Evolutionary conservation across 2,888 invertebrate genomes (phyloP), one percentile per base, ranked within the genome.

Genomic region (Polydrusus cervinus): DNA sequence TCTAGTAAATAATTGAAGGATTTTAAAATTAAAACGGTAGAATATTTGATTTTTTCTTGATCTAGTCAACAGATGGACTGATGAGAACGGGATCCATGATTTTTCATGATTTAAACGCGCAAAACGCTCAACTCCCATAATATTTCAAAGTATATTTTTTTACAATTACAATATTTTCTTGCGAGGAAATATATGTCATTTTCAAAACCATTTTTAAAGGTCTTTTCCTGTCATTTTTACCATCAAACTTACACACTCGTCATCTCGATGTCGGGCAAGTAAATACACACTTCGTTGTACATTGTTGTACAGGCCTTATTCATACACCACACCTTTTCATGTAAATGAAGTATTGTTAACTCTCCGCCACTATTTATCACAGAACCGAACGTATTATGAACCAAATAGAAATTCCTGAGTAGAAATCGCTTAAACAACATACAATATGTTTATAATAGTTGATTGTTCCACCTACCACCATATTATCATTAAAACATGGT

Each of bases 381-480:
- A 64, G 47, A 74, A 67, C 61, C 67, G 62, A 69, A 34, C 55
- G 55, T 34, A 55, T 30, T 55, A 55, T 55, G 34, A 34, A 60
- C 57, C 38, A 60, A 38, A 60, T 60, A 38, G 38, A 60, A 74
- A 74, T 74, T 74, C 68, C 74, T 62, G 20, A 74, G 62, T 74
- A 62, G 74, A 74, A 74, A 74, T 74, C 69, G 64, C 18, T 74
- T 49, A 51, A 34, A 40, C 18, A 64, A 62, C 62, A 62, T 20
- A 18, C 61, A 61, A 18, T 43, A 55, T 43, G 66, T 38, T 38
- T 51, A 51, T 62, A 60, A 60, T 38, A 16, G 8, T 30, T 70
- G 66, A n/a, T 72, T 66, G 66, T 72, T 73, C 67, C 73, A 66
- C 73, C 73, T 68, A 73, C 73, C 62, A 62, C 25, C 11, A 43